Conservation (phyloP, 30 jellyfish, hydroid and myxozoan genomes). For the Cassiopea andromeda region DNA sequence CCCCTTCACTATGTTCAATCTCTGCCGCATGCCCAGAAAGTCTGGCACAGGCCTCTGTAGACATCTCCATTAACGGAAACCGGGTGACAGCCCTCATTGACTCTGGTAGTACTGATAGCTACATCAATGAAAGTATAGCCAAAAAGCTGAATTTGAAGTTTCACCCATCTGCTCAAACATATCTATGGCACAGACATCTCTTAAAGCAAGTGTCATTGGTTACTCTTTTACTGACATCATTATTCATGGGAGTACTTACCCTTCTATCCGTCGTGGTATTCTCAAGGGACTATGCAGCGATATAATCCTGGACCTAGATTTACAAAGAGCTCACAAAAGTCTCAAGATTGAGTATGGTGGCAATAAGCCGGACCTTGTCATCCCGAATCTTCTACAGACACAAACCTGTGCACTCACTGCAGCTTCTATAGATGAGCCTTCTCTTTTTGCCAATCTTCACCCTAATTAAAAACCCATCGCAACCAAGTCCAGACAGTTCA, state of each 20-base stretch:
- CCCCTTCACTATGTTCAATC: constrained; percentile 23
- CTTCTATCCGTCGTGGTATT: constrained; percentile 10
- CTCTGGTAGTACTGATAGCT: constrained; percentile 53
- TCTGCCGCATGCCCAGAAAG: constrained; percentile 27
- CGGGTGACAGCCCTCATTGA: constrained; percentile 61
- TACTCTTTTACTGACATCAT: neutral
- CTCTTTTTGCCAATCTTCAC: constrained; percentile 20
- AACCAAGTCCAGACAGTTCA: neutral
- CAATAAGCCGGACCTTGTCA: constrained; percentile 15
- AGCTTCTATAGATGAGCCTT: constrained; percentile 25
- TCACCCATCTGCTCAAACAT: constrained; percentile 20
- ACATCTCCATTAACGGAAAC: constrained; percentile 7
- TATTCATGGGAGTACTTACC: neutral
- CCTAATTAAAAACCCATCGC: constrained; percentile 1
- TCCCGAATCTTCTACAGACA: constrained; percentile 5
- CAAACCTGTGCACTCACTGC: constrained; percentile 40
- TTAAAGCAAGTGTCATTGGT: constrained; percentile 8
- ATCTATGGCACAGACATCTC: constrained; percentile 43
- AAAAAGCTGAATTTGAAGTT: neutral
- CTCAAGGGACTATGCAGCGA: constrained; percentile 63
- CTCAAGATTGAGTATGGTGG: constrained; percentile 41
- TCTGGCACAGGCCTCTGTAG: constrained; percentile 31
- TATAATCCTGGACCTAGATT: constrained; percentile 54
- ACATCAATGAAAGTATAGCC: constrained; percentile 19
- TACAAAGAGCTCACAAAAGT: constrained; percentile 32